Evolutionary conservation across 2,797 vertebrate genomes (phyloP).

Genomic region (Rhinella marina): DNA sequence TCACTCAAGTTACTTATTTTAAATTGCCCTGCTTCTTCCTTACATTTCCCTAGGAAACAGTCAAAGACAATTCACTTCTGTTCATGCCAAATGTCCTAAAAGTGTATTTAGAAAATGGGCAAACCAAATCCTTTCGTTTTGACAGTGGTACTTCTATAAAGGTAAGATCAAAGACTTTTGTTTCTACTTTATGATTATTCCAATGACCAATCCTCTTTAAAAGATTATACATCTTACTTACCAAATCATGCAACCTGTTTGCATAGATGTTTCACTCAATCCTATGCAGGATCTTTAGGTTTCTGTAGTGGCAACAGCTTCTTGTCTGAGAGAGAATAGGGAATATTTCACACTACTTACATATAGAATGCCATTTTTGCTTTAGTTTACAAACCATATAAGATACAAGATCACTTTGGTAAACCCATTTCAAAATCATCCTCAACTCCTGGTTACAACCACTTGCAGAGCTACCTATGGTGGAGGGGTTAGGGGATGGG

Average conservation of each 20-base stretch:
- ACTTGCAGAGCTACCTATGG: no score
- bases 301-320: neutral
- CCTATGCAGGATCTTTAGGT: neutral
- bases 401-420: no score
- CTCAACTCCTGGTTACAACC: neutral
- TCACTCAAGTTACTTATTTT: neutral
- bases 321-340: neutral
- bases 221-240: neutral
- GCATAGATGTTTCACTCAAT: neutral
- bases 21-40: neutral
- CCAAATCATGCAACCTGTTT: neutral
- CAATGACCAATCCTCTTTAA: neutral
- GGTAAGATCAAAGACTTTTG: conserved; percentile 72
- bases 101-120: conserved; percentile 97
- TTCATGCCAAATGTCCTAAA: conserved; percentile 99
- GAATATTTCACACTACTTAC: no score
- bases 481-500: no score
- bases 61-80: conserved; percentile 91
- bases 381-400: no score
- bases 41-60: conserved; percentile 76
- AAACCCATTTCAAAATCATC: neutral
- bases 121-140: conserved; percentile 98
- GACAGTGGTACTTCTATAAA: conserved; percentile 96
- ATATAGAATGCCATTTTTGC: no score
- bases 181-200: neutral